Conservation (phyloP, 1,140 invertebrate species). For the Palaemon carinicauda region DNA sequence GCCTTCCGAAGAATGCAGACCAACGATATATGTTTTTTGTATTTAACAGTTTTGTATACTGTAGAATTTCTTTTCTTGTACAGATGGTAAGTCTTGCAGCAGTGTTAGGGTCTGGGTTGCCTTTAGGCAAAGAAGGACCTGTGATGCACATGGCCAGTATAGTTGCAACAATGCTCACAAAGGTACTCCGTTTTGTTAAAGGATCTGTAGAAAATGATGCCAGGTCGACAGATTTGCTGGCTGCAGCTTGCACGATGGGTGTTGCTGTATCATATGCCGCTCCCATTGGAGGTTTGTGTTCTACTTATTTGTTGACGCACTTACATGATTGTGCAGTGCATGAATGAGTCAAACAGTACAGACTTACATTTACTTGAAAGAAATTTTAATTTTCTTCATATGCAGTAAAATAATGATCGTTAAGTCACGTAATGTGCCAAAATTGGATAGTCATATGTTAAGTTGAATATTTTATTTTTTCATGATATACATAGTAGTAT, state of each 20-base stretch:
- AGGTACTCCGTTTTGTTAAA: conserved; percentile 86
- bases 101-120: conserved; percentile 93
- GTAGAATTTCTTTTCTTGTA: neutral
- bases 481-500: too few species aligned
- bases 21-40: neutral
- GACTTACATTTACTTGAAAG: too few species aligned
- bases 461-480: too few species aligned
- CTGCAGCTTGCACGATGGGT: conserved; percentile 94
- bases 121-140: conserved; percentile 96
- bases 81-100: conserved; percentile 85
- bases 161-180: conserved; percentile 89
- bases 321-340: neutral
- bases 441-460: too few species aligned
- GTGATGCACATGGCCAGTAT: conserved; percentile 98
- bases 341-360: too few species aligned
- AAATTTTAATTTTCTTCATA: too few species aligned
- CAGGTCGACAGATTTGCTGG: conserved; percentile 90
- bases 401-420: too few species aligned
- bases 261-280: conserved; percentile 95
- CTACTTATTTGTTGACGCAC: neutral
- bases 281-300: conserved; percentile 82
- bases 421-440: too few species aligned
- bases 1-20: too few species aligned
- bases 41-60: neutral
- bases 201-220: conserved; percentile 94